phyloP scores from a whole-genome alignment of 2,113 vertebrate species.

The Zootoca vivipara region DNA sequence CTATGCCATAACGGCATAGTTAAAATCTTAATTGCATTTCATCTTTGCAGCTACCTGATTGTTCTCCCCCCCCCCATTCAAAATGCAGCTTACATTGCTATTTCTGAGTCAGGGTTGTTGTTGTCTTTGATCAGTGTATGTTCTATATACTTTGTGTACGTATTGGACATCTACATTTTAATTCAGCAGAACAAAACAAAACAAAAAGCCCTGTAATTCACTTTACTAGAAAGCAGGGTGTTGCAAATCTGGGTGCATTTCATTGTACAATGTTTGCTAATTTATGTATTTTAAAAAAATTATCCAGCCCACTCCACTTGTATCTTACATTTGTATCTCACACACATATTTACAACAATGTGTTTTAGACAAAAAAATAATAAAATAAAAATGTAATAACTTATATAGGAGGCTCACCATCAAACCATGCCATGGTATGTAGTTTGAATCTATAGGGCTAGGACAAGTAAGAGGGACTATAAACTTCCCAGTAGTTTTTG shows the following conservation, averaged over 20 bases:
- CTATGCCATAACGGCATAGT: constrained; percentile 22
- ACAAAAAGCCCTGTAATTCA: background rate
- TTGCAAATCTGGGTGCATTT: background rate
- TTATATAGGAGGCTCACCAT: background rate
- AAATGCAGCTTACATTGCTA: background rate
- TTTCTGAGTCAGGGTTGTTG: too few relatives aligned
- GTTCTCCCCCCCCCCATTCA: constrained; percentile 27
- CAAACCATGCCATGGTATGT: background rate
- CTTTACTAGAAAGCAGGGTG: background rate
- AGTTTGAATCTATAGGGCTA: background rate
- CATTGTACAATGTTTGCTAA: background rate
- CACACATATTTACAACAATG: background rate
- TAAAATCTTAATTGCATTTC: constrained; percentile 48
- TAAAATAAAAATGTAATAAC: background rate
- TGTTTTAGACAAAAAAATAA: background rate
- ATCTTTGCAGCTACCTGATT: constrained; percentile 41
- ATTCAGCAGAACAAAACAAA: background rate
- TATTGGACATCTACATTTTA: background rate
- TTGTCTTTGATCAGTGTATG: background rate
- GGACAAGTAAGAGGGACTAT: background rate
- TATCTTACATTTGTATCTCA: background rate
- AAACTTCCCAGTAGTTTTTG: background rate
- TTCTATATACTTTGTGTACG: background rate
- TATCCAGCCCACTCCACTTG: background rate
- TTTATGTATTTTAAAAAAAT: background rate